Percentiles rank a stretch among this genome's conserved stretches.
These are phyloP conservation scores for Drosophila emarginata DNA, from an alignment of 2,888 invertebrate species.

Conservation along the genomic window DNA sequence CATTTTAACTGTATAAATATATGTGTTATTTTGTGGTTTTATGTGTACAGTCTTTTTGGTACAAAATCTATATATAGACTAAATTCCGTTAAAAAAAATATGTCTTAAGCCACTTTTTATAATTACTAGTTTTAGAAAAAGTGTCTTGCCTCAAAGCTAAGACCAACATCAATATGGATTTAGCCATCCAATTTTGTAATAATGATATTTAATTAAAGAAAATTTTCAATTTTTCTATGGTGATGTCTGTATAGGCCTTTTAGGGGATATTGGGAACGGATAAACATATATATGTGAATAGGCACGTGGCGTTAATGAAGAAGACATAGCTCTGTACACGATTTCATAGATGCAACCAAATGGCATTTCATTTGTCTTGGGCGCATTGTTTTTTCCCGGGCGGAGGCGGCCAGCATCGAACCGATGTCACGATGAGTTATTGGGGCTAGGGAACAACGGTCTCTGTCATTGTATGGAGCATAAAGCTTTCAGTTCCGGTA, in stretches of 20 bases:
- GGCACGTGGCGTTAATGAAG: slow-evolving; percentile 8
- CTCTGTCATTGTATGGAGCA: slow-evolving; percentile 15
- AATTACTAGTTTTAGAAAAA: neutral
- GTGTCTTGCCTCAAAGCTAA: neutral
- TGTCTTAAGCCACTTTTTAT: too few species aligned
- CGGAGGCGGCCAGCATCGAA: slow-evolving; percentile 52
- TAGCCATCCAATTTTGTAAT: neutral
- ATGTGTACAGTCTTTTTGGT: too few species aligned
- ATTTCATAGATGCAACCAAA: slow-evolving; percentile 48
- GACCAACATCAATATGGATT: neutral
- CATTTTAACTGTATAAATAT: too few species aligned
- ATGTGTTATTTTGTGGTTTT: too few species aligned
- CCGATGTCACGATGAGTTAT: slow-evolving; percentile 58
- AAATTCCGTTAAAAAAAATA: too few species aligned
- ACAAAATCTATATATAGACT: too few species aligned
- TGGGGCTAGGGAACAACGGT: slow-evolving; percentile 22
- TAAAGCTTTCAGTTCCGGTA: slow-evolving; percentile 67
- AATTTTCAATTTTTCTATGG: slow-evolving; percentile 16
- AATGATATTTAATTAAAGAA: neutral
- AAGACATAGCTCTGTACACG: slow-evolving; percentile 21
- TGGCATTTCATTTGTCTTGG: slow-evolving; percentile 71
- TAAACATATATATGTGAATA: neutral
- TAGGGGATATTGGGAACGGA: slow-evolving; percentile 26
- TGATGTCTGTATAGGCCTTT: slow-evolving; percentile 30
- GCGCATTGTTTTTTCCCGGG: slow-evolving; percentile 21